These are phyloP conservation scores for Tylochromis polylepis DNA, from an alignment of 2,113 vertebrate genomes.

Conservation along the genomic window DNA sequence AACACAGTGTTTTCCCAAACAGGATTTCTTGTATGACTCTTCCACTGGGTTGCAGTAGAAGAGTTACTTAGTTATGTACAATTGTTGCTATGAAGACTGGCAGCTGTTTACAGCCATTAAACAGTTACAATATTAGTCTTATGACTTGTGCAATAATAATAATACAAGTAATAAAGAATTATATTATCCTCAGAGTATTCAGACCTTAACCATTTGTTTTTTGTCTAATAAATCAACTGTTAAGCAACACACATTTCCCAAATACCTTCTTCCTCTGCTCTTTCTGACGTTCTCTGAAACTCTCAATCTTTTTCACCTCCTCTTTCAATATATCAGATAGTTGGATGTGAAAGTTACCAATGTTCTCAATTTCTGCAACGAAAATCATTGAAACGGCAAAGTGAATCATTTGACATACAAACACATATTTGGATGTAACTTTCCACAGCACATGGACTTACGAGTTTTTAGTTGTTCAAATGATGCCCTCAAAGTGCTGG, in stretches of 20 bases:
- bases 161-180: neutral
- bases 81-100: neutral
- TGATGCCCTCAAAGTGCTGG: conserved; percentile 85
- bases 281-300: conserved; percentile 89
- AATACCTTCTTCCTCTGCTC: conserved; percentile 91
- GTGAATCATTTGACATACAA: neutral
- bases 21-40: neutral
- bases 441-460: conserved; percentile 68
- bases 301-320: conserved; percentile 86
- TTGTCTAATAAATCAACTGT: neutral
- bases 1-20: neutral
- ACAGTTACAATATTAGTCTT: neutral
- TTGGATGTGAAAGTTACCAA: conserved; percentile 89
- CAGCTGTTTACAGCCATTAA: neutral
- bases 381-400: neutral
- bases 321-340: conserved; percentile 82
- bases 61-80: neutral
- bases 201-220: neutral
- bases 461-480: conserved; percentile 86
- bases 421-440: neutral
- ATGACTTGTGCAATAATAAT: neutral
- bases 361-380: conserved; percentile 83
- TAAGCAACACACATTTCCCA: neutral
- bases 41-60: neutral
- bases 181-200: neutral